Evolutionary conservation across 2,797 vertebrate genomes (phyloP), one percentile per base, ranked within the genome.

Genomic region (Podarcis siculus): DNA sequence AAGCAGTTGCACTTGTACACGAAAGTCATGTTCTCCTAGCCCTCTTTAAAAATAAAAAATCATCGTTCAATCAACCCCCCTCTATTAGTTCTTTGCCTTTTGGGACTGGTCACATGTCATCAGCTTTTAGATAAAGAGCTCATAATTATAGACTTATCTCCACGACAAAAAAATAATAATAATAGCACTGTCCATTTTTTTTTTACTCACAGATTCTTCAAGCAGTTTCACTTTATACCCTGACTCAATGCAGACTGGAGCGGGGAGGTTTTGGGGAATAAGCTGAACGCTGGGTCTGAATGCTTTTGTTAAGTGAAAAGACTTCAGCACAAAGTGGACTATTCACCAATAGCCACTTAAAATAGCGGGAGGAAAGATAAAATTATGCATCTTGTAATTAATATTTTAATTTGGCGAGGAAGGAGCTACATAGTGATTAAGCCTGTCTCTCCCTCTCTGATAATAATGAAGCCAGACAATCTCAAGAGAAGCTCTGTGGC

Each of bases 331-430:
- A 89, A 93, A 94, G 89, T 55, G 86, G 95, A 45, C 86, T 72
- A 88, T 94, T 93, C 89, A 92, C 89, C 89, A 85, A 90, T 82
- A 94, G 92, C 94, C 93, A 94, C 72, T 94, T 93, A 96, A 55
- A 55, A 95, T 91, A 96, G 94, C 91, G 93, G 91, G 92, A 95
- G 93, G 94, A 94, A 95, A 96, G 96, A 96, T 96, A 96, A 96
- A 96, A 96, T 96, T 96, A 94, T 49, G 10, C 87, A 84, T 94
- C 95, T 96, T 95, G 95, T 95, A 97, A 97, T 97, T 97, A 97
- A 97, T 97, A 97, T 95, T 97, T 97, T 96, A 97, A 97, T 96
- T 97, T 95, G 92, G 94, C 92, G 94, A 95, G 95, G 95, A 96
- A 95, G 83, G 66, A 94, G 90, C 87, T 95, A 96, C 96, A 94